Evolutionary conservation across 2,113 vertebrate species (phyloP), one percentile per base, ranked within the genome.

Genomic region (Scomber japonicus): DNA sequence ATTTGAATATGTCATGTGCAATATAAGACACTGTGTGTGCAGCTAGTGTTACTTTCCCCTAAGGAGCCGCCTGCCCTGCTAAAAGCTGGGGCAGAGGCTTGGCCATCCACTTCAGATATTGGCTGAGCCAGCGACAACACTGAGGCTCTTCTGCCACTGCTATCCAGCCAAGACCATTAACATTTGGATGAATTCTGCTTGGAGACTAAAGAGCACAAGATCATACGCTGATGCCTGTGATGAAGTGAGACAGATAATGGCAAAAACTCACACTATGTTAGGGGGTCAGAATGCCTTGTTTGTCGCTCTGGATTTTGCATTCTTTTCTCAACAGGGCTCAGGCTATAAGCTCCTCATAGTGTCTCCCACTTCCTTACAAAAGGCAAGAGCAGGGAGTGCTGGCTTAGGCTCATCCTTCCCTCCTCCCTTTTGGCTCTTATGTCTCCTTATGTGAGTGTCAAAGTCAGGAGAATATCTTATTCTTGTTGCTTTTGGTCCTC

Each of bases 221-320:
- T 78, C 81, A 67, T 67, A 75, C 85, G 81, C 82, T 54, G 76
- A 81, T 61, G 76, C 68, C 56, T 75, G 64, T 77, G 72, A 90
- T 83, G 50, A 83, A 84, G 85, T 71, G 71, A 90, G 89, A 92
- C 89, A 88, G 82, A 83, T 78, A 90, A 84, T 84, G 80, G 86
- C 78, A 89, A 16, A 84, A 84, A 76, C 82, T 80, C 71, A 59
- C 83, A 59, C 61, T 71, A 59, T 44, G 60, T 83, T 78, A 74
- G 81, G 60, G 60, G 81, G 80, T 82, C 59, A 67, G 63, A 79
- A 83, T 56, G 87, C 57, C 67, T 68, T 80, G 72, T 90, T 88
- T 91, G 89, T 91, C 82, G 46, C 65, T 81, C 62, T 86, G 62
- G 51, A 88, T 92, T 90, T 91, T 44, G 54, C 75, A 70, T 72